Evolutionary conservation across 2,113 vertebrate species (phyloP), one percentile per base, ranked within the genome.

Genomic region (Puffinus mauretanicus): DNA sequence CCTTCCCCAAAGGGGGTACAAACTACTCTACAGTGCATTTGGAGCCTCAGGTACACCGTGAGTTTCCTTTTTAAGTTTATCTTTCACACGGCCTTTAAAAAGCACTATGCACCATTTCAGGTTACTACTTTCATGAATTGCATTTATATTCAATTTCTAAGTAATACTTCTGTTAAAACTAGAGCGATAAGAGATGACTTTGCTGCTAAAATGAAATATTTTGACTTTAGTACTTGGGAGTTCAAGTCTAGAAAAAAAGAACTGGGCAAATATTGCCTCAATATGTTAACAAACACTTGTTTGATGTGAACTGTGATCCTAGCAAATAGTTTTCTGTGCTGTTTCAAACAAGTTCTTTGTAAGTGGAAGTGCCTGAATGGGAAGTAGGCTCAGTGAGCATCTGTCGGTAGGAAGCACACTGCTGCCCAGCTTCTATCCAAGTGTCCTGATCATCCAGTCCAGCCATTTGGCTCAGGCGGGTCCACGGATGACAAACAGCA

Each of bases 1-100:
- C 11, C 9, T 76, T 7, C 66, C 20, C 4, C 3, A 26, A 1
- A 52, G n/a, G 0, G 8, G 1, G 2, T 36, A 34, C 27, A 82
- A 64, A 71, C 38, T 75, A 26, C 24, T 38, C 46, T 44, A 65
- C 20, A 57, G 44, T 49, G 58, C 24, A 71, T 62, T 79, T 54
- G 26, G 29, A 69, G 30, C 25, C 38, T 49, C 24, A 65, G 27
- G 19, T 40, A 72, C 6, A 72, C 24, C 1, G 0, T 19, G 6
- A 76, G 7, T 40, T 80, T 69, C 12, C 46, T 61, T 73, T 93
- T 49, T 6, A 93, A 58, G 26, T 83, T 65, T 52, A 36, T 67
- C 13, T 71, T 72, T 88, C 49, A 90, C 16, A 34, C 0, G 4
- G 34, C 20, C 73, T 76, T 60, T 71, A 71, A n/a, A 89, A 93